These are phyloP conservation scores for Erpetoichthys calabaricus DNA, from an alignment of 2,797 vertebrate genomes.

Conservation along the genomic window DNA sequence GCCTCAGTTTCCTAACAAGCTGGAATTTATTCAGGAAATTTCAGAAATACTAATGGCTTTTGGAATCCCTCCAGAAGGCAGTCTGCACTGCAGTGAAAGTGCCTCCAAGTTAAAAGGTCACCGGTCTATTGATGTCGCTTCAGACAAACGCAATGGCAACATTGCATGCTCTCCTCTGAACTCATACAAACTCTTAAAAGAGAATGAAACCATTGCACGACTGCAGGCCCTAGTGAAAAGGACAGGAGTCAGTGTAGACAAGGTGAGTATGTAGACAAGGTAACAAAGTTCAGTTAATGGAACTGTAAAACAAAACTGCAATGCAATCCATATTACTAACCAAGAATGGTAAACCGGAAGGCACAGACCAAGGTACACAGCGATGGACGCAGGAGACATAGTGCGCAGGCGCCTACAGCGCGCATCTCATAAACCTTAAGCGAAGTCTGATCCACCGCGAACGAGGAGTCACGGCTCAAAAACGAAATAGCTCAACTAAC, in stretches of 20 bases:
- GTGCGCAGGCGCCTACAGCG: too few species aligned
- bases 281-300: too few species aligned
- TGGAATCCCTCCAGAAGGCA: slow-evolving; percentile 79
- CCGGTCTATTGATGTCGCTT: slow-evolving; percentile 64
- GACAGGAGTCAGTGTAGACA: slow-evolving; percentile 89
- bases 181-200: slow-evolving; percentile 73
- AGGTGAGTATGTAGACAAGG: slow-evolving; percentile 57
- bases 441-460: too few species aligned
- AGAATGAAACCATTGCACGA: slow-evolving; percentile 88
- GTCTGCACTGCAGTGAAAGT: slow-evolving; percentile 67
- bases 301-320: too few species aligned
- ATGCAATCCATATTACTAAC: too few species aligned
- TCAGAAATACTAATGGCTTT: slow-evolving; percentile 86
- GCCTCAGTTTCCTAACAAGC: slow-evolving; percentile 95
- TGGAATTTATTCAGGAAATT: slow-evolving; percentile 96
- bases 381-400: too few species aligned
- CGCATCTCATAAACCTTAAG: too few species aligned
- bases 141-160: slow-evolving; percentile 92
- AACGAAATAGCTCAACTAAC: too few species aligned
- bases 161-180: slow-evolving; percentile 74
- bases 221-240: slow-evolving; percentile 93
- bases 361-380: too few species aligned
- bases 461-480: too few species aligned
- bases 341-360: too few species aligned
- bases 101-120: slow-evolving; percentile 64